phyloP scores from a whole-genome alignment of 2,888 invertebrate species.

The Ceraclea dissimilis region DNA sequence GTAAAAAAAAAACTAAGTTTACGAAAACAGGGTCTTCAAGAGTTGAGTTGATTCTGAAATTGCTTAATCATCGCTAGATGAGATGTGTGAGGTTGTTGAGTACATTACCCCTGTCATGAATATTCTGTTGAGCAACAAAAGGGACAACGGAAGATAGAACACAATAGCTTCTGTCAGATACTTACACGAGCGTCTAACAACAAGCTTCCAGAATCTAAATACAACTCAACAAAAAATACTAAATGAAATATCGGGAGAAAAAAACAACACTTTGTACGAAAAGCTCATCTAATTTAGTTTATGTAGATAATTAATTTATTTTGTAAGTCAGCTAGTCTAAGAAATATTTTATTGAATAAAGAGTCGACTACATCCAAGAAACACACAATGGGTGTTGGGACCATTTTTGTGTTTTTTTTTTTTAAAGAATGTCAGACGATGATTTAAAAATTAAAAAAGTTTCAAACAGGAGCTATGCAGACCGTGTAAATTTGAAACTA shows the following conservation, averaged over 20 bases:
- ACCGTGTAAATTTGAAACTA: too few relatives aligned
- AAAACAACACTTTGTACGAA: background rate
- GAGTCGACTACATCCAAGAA: background rate
- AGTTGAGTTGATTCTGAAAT: constrained; percentile 1
- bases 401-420: background rate
- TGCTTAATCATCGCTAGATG: constrained; percentile 10
- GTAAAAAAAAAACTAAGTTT: too few relatives aligned
- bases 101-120: constrained; percentile 7
- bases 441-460: background rate
- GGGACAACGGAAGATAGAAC: constrained; percentile 11
- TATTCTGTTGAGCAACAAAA: constrained; percentile 6
- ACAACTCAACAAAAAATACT: background rate
- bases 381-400: background rate
- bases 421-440: background rate
- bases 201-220: background rate
- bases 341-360: constrained; percentile 14
- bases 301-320: constrained; percentile 25
- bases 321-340: constrained; percentile 15
- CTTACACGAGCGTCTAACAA: background rate
- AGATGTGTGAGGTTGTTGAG: constrained; percentile 14
- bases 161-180: background rate
- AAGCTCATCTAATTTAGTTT: constrained; percentile 17
- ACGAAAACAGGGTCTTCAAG: background rate
- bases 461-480: too few relatives aligned
- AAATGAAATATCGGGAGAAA: background rate